Evolutionary conservation across 1,140 invertebrate genomes (phyloP).

Genomic region (Probaryconus sp.): DNA sequence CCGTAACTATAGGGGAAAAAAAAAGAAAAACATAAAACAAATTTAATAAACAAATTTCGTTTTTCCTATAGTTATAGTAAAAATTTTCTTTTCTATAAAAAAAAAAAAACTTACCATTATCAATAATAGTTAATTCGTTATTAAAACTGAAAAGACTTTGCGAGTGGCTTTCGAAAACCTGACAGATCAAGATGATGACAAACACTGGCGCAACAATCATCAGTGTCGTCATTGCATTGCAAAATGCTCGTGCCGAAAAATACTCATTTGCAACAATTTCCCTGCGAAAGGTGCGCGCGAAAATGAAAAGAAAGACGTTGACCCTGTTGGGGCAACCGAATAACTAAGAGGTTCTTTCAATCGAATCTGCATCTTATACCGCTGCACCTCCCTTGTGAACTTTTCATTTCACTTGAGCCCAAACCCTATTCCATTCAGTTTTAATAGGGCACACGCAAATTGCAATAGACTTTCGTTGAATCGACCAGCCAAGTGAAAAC

Average conservation of each 20-base stretch:
- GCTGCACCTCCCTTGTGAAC: conserved; percentile 56
- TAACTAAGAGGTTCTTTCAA: conserved; percentile 69
- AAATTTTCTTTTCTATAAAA: too few species aligned
- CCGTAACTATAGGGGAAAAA: background rate
- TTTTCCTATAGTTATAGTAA: too few species aligned
- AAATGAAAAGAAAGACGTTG: conserved; percentile 54
- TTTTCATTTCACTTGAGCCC: conserved; percentile 58
- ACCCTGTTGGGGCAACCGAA: conserved; percentile 61
- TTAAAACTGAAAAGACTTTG: conserved; percentile 66
- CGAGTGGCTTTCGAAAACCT: conserved; percentile 33
- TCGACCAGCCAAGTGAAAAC: background rate
- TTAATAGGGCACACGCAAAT: conserved; percentile 31
- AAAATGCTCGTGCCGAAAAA: conserved; percentile 15
- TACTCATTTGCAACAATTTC: conserved; percentile 31
- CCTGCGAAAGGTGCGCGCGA: conserved; percentile 21
- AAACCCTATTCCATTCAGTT: conserved; percentile 28
- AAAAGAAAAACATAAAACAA: conserved; percentile 8
- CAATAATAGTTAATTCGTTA: conserved; percentile 68
- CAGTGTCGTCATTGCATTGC: conserved; percentile 57
- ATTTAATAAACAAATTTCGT: background rate
- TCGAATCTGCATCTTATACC: conserved; percentile 73
- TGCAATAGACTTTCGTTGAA: conserved; percentile 26
- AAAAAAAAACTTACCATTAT: conserved; percentile 68
- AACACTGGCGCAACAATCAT: conserved; percentile 35
- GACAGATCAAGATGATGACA: conserved; percentile 39